These are phyloP conservation scores for Diogma glabrata DNA, from an alignment of 2,888 invertebrate genomes.

Conservation along the genomic window DNA sequence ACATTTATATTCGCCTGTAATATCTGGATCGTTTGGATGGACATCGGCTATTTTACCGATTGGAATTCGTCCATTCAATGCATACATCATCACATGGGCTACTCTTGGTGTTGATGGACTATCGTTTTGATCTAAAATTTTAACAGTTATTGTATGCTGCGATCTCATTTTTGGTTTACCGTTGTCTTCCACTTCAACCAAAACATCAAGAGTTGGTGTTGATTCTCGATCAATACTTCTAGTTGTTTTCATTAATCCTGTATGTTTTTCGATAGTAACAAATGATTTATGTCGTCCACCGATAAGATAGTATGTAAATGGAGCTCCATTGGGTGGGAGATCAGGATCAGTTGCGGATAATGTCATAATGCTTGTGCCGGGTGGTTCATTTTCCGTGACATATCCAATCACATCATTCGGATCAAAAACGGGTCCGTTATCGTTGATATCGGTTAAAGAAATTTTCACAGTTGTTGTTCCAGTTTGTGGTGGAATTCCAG, in stretches of 20 bases:
- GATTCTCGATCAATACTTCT: constrained; percentile 71
- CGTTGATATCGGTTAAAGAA: constrained; percentile 76
- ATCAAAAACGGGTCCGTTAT: constrained; percentile 80
- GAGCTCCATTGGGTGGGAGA: constrained; percentile 80
- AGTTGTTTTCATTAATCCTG: constrained; percentile 69
- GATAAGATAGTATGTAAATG: constrained; percentile 69
- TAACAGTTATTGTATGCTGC: constrained; percentile 61
- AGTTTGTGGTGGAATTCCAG: constrained; percentile 79
- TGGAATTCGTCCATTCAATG: constrained; percentile 64
- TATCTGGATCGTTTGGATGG: constrained; percentile 84
- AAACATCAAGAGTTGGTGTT: constrained; percentile 59
- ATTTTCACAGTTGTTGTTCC: constrained; percentile 80
- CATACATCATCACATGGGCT: constrained; percentile 65
- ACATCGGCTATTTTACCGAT: constrained; percentile 81
- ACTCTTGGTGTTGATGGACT: constrained; percentile 76
- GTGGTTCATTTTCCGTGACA: constrained; percentile 77
- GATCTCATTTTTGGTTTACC: constrained; percentile 74
- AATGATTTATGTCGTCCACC: constrained; percentile 67
- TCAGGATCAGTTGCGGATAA: constrained; percentile 83
- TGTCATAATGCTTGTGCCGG: constrained; percentile 70
- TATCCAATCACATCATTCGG: constrained; percentile 58
- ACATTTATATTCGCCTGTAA: constrained; percentile 81
- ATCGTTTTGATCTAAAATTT: constrained; percentile 80
- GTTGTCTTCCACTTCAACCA: constrained; percentile 80
- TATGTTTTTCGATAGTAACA: constrained; percentile 65